Evolutionary conservation across 2,797 vertebrate species (phyloP), one percentile per base, ranked within the genome.

Genomic region (Crax fasciolata): DNA sequence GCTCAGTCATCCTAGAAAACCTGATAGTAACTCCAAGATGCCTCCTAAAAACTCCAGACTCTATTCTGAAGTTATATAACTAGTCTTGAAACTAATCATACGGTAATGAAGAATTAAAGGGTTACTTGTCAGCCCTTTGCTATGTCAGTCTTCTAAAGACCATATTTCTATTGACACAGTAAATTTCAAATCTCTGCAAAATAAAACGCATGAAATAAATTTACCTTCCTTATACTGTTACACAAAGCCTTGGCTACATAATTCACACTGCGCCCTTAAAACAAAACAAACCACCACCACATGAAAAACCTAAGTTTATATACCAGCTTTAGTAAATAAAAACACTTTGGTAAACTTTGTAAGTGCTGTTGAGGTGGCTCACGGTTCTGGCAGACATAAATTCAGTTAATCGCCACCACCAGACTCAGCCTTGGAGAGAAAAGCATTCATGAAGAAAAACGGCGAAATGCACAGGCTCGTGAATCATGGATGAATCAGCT

Each of bases 401-500:
- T 70, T 44, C 73, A 73, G 62, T 84, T 35, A 95, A 89, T 39
- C 91, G 75, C 51, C 67, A 59, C 75, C 79, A 92, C 58, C 27
- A 84, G 55, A 68, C 68, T 75, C 65, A 89, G 82, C 39, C 62
- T 80, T 44, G 66, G 81, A 70, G 83, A 81, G 43, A 91, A 94
- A 94, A 79, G 51, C 61, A 88, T 59, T 94, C 85, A 94, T 76
- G 86, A 95, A 95, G 90, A 95, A 91, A 95, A 94, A 87, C 10
- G 27, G 88, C 87, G 93, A 93, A 93, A 94, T 67, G 85, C 62
- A 79, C 46, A 70, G 67, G 71, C 74, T 93, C 75, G 93, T 94
- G 94, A 97, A 94, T 94, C 94, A 95, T 84, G 88, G 88, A 95
- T 91, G 52, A 95, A 94, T 87, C 88, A 95, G 74, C 59, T 84